phyloP scores from a whole-genome alignment of 2,797 vertebrate genomes.

The Monodelphis domestica region DNA sequence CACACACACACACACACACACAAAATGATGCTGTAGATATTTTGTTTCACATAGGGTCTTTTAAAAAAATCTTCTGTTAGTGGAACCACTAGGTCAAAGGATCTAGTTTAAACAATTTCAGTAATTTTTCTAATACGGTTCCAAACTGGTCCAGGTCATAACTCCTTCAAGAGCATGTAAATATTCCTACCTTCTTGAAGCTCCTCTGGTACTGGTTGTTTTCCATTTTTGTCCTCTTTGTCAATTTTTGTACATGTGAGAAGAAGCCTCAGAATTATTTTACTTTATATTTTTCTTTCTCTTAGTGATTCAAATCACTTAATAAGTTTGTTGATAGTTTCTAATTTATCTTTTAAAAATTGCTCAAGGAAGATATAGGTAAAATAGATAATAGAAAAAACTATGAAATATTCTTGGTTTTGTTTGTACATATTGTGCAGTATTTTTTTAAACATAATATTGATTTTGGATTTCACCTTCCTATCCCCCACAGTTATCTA shows the following conservation, averaged over 20 bases:
- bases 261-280: background rate
- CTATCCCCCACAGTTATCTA: slow-evolving; percentile 75
- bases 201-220: background rate
- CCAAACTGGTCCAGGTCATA: background rate
- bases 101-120: background rate
- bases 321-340: background rate
- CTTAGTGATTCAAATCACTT: background rate
- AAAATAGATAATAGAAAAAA: slow-evolving; percentile 1
- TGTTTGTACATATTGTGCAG: background rate
- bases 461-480: slow-evolving; percentile 28
- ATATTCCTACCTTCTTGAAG: background rate
- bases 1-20: background rate
- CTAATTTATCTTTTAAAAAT: background rate
- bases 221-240: background rate
- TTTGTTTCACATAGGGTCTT: background rate
- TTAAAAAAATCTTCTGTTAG: background rate
- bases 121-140: background rate
- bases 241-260: background rate
- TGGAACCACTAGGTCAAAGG: background rate
- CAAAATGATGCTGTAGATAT: background rate
- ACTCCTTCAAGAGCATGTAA: background rate
- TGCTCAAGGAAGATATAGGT: background rate
- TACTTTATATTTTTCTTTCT: background rate
- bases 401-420: slow-evolving; percentile 30
- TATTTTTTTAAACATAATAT: slow-evolving; percentile 38